phyloP scores from a whole-genome alignment of 2,888 invertebrate genomes.

The Campoplex capitator region DNA sequence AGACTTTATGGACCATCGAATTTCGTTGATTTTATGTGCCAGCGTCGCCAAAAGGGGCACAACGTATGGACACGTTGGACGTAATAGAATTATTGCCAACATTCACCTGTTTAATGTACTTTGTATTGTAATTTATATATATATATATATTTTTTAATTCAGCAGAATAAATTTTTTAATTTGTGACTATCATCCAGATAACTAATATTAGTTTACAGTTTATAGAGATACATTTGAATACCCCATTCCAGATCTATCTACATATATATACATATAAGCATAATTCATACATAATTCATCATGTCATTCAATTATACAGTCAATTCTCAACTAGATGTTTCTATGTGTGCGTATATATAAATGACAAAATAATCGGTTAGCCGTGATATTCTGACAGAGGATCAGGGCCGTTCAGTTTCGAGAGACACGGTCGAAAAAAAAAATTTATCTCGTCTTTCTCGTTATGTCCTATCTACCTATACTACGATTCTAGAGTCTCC shows the following conservation, averaged over 20 bases:
- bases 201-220: too few species aligned
- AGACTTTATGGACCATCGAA: constrained; percentile 2
- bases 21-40: constrained; percentile 10
- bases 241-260: too few species aligned
- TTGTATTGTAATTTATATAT: not conserved
- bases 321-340: not conserved
- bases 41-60: not conserved
- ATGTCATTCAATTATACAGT: not conserved
- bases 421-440: constrained; percentile 3
- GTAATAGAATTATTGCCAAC: not conserved
- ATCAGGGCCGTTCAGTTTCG: constrained; percentile 14
- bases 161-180: not conserved
- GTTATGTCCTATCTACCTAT: not conserved
- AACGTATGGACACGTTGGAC: not conserved
- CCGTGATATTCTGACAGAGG: constrained; percentile 12
- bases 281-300: not conserved
- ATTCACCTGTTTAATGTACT: not conserved
- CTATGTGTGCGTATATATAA: not conserved
- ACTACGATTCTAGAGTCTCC: not conserved
- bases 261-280: too few species aligned
- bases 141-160: too few species aligned
- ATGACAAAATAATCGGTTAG: not conserved
- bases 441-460: constrained; percentile 3
- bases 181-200: not conserved
- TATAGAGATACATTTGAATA: too few species aligned